Evolutionary conservation across 1,140 invertebrate species (phyloP).

Genomic region (Dendrolimus kikuchii): DNA sequence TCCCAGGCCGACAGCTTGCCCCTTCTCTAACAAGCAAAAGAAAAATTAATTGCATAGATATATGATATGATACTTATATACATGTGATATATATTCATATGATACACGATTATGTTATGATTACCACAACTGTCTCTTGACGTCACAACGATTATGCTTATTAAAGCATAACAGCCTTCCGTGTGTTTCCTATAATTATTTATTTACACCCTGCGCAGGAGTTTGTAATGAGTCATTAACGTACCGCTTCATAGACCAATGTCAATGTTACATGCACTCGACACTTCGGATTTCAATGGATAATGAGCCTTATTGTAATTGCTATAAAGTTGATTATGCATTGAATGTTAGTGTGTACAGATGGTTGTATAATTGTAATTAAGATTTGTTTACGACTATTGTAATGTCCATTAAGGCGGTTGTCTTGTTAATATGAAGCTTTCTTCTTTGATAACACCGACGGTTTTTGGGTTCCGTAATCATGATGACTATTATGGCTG

Average conservation of each 20-base stretch:
- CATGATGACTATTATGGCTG: too few relatives aligned
- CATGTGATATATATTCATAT: too few relatives aligned
- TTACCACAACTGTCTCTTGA: too few relatives aligned
- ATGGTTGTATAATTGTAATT: background rate
- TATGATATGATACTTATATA: too few relatives aligned
- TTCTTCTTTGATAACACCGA: slow-evolving; percentile 1
- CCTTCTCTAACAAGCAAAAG: too few relatives aligned
- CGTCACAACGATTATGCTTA: too few relatives aligned
- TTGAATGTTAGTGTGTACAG: too few relatives aligned
- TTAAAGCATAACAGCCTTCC: too few relatives aligned
- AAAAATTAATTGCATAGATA: too few relatives aligned
- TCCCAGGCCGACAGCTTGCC: too few relatives aligned
- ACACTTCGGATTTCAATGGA: background rate
- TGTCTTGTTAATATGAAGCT: background rate
- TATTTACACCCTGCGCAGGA: slow-evolving; percentile 4
- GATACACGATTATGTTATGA: too few relatives aligned
- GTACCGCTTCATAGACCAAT: slow-evolving; percentile 16
- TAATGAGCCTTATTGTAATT: slow-evolving; percentile 1
- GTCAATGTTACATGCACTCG: slow-evolving; percentile 23
- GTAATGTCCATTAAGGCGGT: background rate
- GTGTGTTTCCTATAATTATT: too few relatives aligned
- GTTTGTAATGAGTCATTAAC: slow-evolving; percentile 25
- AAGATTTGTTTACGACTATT: background rate
- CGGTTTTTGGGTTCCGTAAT: slow-evolving; percentile 1
- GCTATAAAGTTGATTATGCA: slow-evolving; percentile 8